phyloP scores from a whole-genome alignment of 2,113 vertebrate genomes.

The Cairina moschata region DNA sequence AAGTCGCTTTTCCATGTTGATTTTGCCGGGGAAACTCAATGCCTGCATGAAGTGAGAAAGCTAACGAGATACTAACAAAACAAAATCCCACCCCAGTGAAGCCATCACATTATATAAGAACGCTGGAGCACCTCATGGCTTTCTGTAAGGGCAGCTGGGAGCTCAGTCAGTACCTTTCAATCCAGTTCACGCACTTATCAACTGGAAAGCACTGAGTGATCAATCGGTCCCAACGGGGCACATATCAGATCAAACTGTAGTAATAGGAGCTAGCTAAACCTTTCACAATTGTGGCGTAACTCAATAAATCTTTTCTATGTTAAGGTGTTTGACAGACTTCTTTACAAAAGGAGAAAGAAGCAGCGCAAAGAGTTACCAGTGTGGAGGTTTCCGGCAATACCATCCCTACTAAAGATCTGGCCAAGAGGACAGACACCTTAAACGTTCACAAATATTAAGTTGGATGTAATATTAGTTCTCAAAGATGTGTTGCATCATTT shows the following conservation, averaged over 20 bases:
- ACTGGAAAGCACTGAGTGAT: neutral
- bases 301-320: neutral
- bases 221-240: neutral
- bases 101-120: neutral
- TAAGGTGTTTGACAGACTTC: neutral
- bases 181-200: neutral
- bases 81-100: neutral
- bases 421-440: neutral
- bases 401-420: neutral
- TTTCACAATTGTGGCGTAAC: neutral
- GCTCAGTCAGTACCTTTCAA: slow-evolving; percentile 22
- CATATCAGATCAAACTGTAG: neutral
- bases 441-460: neutral
- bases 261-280: neutral
- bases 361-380: neutral
- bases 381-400: neutral
- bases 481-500: neutral
- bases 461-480: neutral
- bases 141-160: neutral
- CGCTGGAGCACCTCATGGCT: neutral
- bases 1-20: neutral
- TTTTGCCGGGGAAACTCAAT: neutral
- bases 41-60: neutral
- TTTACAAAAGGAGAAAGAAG: neutral
- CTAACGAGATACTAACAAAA: neutral